phyloP scores from a whole-genome alignment of 1,140 invertebrate genomes.

The Lamellibrachia luymesi region DNA sequence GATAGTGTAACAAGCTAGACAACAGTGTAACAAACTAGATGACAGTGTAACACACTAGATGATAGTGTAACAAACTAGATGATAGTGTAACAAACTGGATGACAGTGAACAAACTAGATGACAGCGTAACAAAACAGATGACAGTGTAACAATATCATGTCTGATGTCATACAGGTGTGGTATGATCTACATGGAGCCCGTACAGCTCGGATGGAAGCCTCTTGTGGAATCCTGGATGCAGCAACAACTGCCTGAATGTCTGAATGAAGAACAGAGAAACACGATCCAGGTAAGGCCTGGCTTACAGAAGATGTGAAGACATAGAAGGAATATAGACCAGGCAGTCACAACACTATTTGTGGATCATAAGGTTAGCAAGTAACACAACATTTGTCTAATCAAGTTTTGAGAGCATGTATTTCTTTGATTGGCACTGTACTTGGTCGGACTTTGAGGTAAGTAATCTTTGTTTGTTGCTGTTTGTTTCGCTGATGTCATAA shows the following conservation, averaged over 20 bases:
- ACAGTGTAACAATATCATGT: background rate
- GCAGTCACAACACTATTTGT: no score
- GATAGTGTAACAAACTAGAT: background rate
- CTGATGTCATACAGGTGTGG: constrained; percentile 46
- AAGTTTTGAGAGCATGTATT: background rate
- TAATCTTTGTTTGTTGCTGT: no score
- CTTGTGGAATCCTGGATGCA: constrained; percentile 51
- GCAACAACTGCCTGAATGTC: constrained; percentile 38
- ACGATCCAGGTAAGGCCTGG: constrained; percentile 42
- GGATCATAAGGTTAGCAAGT: no score
- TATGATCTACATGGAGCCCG: constrained; percentile 57
- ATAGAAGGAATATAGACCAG: background rate
- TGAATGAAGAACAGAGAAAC: constrained; percentile 43
- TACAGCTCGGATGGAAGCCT: constrained; percentile 51
- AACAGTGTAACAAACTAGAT: no score
- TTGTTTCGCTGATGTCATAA: no score
- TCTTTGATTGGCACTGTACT: no score
- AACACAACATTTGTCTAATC: background rate
- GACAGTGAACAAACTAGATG: no score
- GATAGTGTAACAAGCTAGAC: no score
- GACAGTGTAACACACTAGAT: no score
- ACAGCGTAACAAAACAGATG: background rate
- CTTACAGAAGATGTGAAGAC: constrained; percentile 15
- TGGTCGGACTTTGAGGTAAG: no score
- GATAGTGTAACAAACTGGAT: background rate